Evolutionary conservation across 2,888 invertebrate genomes (phyloP).

Genomic region (Nemapogon koenigi): DNA sequence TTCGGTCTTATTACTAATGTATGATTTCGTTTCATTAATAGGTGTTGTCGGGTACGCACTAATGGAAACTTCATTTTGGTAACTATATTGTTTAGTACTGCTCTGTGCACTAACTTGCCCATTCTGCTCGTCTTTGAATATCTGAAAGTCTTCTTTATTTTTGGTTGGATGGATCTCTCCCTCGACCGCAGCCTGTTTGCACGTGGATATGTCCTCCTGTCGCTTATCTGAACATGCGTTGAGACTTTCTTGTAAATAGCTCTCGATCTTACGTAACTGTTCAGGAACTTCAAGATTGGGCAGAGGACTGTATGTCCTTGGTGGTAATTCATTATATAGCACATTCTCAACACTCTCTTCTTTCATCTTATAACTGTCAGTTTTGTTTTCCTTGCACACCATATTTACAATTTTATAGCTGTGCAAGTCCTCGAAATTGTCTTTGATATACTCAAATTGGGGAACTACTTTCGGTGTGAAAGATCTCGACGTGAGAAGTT

Average conservation of each 20-base stretch:
- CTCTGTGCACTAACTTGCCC: not conserved
- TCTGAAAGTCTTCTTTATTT: not conserved
- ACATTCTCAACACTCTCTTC: slow-evolving; percentile 16
- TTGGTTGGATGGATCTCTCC: not conserved
- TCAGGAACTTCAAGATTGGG: slow-evolving; percentile 43
- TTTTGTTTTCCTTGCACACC: slow-evolving; percentile 35
- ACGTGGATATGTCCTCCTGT: slow-evolving; percentile 20
- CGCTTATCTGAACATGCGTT: slow-evolving; percentile 33
- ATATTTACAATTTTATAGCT: slow-evolving; percentile 58
- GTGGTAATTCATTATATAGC: slow-evolving; percentile 21
- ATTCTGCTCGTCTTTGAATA: not conserved
- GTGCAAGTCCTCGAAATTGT: slow-evolving; percentile 46
- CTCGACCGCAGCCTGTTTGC: slow-evolving; percentile 17
- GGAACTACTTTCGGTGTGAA: slow-evolving; percentile 28
- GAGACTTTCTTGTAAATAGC: slow-evolving; percentile 48
- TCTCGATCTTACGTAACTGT: slow-evolving; percentile 47
- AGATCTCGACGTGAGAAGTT: slow-evolving; percentile 35
- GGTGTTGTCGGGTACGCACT: not conserved
- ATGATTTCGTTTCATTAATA: not conserved
- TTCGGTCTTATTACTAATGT: not conserved
- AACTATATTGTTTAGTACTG: not conserved
- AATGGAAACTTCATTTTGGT: slow-evolving; percentile 2
- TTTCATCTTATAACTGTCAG: not conserved
- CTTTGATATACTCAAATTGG: slow-evolving; percentile 35
- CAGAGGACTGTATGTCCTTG: slow-evolving; percentile 36